Conservation (phyloP, 2,888 invertebrate species). For the Pinctada fucata region DNA sequence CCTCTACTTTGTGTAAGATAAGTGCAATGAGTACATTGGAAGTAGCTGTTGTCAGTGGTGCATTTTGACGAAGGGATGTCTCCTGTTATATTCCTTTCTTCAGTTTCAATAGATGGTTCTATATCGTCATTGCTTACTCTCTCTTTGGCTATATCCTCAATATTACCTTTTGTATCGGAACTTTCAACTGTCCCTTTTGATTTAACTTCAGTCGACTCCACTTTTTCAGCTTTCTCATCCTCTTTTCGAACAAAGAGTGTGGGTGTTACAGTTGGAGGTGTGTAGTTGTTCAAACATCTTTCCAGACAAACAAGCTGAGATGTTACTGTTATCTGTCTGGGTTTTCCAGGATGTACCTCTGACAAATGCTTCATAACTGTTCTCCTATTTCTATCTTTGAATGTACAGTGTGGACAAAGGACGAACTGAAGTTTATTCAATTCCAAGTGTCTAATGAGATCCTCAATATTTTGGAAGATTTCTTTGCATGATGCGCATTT, state of each 20-base stretch:
- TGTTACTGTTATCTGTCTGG: slow-evolving; percentile 64
- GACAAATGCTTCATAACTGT: slow-evolving; percentile 62
- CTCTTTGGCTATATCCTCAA: not conserved
- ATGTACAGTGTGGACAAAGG: slow-evolving; percentile 65
- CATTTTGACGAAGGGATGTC: not conserved
- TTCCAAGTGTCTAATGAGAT: slow-evolving; percentile 58
- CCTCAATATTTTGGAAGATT: slow-evolving; percentile 48
- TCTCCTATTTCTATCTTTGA: slow-evolving; percentile 59
- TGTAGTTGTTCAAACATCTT: slow-evolving; percentile 53
- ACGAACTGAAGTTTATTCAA: slow-evolving; percentile 65
- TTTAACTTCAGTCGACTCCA: not conserved
- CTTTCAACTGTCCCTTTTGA: not conserved
- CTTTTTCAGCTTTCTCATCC: not conserved
- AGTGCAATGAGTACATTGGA: slow-evolving; percentile 52
- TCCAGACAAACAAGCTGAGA: slow-evolving; percentile 69
- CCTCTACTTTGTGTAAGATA: slow-evolving; percentile 45
- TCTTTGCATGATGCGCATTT: slow-evolving; percentile 63
- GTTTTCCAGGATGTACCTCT: slow-evolving; percentile 62
- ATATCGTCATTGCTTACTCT: not conserved
- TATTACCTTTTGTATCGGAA: not conserved
- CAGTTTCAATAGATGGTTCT: not conserved
- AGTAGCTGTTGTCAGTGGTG: slow-evolving; percentile 11
- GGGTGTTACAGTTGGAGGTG: slow-evolving; percentile 33
- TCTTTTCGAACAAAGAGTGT: not conserved
- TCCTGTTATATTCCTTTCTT: not conserved